phyloP scores from a whole-genome alignment of 2,797 vertebrate species.

The Salarias fasciatus region DNA sequence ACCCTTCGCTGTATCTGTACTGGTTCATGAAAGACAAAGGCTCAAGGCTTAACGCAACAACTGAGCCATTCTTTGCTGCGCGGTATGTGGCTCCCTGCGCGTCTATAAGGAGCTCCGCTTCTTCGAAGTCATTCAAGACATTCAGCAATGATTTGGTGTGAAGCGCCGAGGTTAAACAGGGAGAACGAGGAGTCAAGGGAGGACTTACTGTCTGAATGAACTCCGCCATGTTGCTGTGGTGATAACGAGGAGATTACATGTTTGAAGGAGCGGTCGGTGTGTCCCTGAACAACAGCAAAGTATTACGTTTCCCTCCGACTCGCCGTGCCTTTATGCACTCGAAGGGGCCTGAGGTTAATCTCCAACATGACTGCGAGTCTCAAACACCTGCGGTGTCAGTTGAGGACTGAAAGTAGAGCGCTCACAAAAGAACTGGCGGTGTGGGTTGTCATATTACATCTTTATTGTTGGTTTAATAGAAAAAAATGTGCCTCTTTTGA shows the following conservation, averaged over 20 bases:
- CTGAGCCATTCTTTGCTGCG: conserved; percentile 7
- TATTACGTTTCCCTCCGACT: conserved; percentile 11
- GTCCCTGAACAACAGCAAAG: conserved; percentile 18
- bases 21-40: neutral
- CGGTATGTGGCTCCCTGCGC: conserved; percentile 41
- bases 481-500: conserved; percentile 60
- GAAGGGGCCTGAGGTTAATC: conserved; percentile 36
- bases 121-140: conserved; percentile 31
- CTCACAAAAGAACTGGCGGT: conserved; percentile 29
- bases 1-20: neutral
- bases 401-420: conserved; percentile 11
- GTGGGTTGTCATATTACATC: conserved; percentile 49
- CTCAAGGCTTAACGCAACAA: conserved; percentile 5
- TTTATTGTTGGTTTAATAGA: conserved; percentile 81
- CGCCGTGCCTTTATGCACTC: neutral
- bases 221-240: conserved; percentile 55
- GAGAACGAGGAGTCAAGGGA: conserved; percentile 25
- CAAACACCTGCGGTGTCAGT: conserved; percentile 4
- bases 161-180: conserved; percentile 37
- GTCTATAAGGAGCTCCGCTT: conserved; percentile 13
- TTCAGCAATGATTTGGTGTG: conserved; percentile 14
- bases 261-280: conserved; percentile 7
- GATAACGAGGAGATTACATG: conserved; percentile 43
- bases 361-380: conserved; percentile 10
- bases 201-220: conserved; percentile 48